These are phyloP conservation scores for Pristis pectinata DNA, from an alignment of 2,797 vertebrate species.

Conservation along the genomic window DNA sequence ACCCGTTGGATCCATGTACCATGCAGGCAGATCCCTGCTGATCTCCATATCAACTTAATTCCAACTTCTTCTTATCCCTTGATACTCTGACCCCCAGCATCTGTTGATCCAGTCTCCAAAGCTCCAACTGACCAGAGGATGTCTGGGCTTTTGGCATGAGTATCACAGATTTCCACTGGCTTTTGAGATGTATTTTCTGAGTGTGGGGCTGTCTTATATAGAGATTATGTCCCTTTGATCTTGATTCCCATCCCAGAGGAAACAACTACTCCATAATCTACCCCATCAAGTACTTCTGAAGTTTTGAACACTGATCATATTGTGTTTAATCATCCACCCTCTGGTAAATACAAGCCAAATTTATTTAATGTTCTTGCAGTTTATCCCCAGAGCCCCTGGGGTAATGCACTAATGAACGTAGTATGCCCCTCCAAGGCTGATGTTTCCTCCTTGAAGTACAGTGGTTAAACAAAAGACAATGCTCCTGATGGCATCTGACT, in stretches of 20 bases:
- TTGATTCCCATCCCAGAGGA: neutral
- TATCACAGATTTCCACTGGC: too few relatives aligned
- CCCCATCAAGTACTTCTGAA: neutral
- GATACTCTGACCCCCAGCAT: neutral
- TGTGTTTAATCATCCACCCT: neutral
- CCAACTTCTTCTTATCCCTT: neutral
- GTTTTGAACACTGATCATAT: neutral
- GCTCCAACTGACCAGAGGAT: neutral
- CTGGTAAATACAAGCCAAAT: neutral
- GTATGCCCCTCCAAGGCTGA: neutral
- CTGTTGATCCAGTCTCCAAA: neutral
- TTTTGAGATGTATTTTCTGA: too few relatives aligned
- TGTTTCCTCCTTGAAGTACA: neutral
- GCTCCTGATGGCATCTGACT: neutral
- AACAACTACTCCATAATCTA: neutral
- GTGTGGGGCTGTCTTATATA: too few relatives aligned
- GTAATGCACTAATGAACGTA: neutral
- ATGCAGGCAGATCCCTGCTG: neutral
- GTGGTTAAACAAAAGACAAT: neutral
- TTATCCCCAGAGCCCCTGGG: neutral
- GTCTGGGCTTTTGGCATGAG: too few relatives aligned
- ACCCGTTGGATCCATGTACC: neutral
- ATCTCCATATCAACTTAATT: neutral
- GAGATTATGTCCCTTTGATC: neutral
- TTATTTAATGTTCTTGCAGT: neutral